Evolutionary conservation across 2,888 invertebrate genomes (phyloP).

Genomic region (Acleris literana): DNA sequence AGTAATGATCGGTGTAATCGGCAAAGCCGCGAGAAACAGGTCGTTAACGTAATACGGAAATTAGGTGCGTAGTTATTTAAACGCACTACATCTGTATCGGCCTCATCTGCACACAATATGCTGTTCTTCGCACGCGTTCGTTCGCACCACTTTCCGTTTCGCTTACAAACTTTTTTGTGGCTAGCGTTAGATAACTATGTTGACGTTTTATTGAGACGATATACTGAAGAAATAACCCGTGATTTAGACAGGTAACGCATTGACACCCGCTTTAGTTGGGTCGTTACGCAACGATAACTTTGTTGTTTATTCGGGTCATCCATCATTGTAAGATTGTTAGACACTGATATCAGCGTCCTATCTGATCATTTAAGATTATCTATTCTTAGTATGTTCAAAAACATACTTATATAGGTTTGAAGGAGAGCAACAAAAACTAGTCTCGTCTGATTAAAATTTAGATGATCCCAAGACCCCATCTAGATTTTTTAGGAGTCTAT

Average conservation of each 20-base stretch:
- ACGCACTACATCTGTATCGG: constrained; percentile 22
- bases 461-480: no score
- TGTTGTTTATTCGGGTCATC: constrained; percentile 30
- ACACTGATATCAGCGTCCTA: constrained; percentile 17
- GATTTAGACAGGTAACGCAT: constrained; percentile 24
- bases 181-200: constrained; percentile 30
- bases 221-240: constrained; percentile 30
- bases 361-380: constrained; percentile 22
- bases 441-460: no score
- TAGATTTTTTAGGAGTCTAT: no score
- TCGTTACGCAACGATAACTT: constrained; percentile 24
- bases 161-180: constrained; percentile 41
- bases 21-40: constrained; percentile 5
- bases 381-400: constrained; percentile 11
- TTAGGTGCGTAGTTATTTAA: constrained; percentile 20
- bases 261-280: constrained; percentile 5
- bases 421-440: background rate
- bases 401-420: background rate
- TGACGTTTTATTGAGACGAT: constrained; percentile 29
- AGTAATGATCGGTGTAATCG: constrained; percentile 1
- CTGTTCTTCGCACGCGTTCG: constrained; percentile 67
- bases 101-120: constrained; percentile 62
- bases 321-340: constrained; percentile 32
- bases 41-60: constrained; percentile 21
- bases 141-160: constrained; percentile 73